Percentiles rank a stretch among this genome's conserved stretches.
phyloP scores from a whole-genome alignment of 2,888 invertebrate species.

The Drosophila kuntzei region DNA sequence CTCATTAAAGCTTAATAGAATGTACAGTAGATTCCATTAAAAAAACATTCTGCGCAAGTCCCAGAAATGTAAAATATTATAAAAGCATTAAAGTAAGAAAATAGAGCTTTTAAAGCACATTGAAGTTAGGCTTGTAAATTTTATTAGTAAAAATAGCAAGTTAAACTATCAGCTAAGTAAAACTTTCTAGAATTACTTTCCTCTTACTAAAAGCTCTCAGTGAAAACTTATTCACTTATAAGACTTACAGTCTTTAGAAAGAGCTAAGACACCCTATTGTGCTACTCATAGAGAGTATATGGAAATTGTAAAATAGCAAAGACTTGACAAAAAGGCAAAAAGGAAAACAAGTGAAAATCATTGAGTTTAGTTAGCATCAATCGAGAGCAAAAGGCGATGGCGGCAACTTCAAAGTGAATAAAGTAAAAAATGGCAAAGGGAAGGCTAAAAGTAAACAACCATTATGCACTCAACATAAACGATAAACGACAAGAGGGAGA shows the following conservation, averaged over 20 bases:
- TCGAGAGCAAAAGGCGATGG: slow-evolving; percentile 42
- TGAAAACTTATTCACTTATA: neutral
- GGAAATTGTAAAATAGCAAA: slow-evolving; percentile 41
- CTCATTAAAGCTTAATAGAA: neutral
- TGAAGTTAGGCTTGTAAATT: too few species aligned
- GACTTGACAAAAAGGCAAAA: slow-evolving; percentile 19
- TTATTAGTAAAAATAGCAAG: too few species aligned
- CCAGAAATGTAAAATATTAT: too few species aligned
- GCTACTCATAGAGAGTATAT: slow-evolving; percentile 18
- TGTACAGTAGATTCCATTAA: too few species aligned
- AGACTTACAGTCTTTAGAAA: neutral
- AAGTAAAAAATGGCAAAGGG: slow-evolving; percentile 44
- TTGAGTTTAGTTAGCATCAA: slow-evolving; percentile 53
- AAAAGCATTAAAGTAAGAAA: too few species aligned
- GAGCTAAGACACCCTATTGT: neutral
- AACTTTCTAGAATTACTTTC: neutral
- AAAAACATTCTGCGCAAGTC: too few species aligned
- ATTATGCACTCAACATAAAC: slow-evolving; percentile 77
- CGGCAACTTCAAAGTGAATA: slow-evolving; percentile 74
- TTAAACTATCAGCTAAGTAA: too few species aligned
- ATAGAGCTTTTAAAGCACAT: too few species aligned
- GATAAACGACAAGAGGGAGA: slow-evolving; percentile 26
- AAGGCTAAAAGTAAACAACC: slow-evolving; percentile 78
- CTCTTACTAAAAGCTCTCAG: neutral
- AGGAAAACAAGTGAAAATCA: slow-evolving; percentile 44